These are phyloP conservation scores for Halictus quadricinctus DNA, from an alignment of 2,888 invertebrate genomes.

Conservation along the genomic window DNA sequence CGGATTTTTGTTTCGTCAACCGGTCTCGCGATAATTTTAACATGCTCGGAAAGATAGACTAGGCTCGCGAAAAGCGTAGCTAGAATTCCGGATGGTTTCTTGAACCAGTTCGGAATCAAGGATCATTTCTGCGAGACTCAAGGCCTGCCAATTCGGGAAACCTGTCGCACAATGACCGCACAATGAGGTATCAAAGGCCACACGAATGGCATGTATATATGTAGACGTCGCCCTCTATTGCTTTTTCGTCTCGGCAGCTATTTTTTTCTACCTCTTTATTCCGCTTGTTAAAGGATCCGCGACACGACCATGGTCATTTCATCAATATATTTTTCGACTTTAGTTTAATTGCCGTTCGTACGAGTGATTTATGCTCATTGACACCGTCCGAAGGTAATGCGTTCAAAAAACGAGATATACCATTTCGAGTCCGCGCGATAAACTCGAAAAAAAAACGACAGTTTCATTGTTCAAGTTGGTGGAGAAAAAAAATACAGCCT, in stretches of 20 bases:
- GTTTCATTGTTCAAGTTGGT: not conserved
- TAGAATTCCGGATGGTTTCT: not conserved
- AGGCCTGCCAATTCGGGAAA: constrained; percentile 35
- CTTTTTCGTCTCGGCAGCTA: not conserved
- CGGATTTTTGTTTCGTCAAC: not conserved
- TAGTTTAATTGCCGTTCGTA: not conserved
- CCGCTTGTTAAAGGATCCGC: not conserved
- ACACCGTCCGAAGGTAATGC: not conserved
- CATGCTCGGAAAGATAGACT: not conserved
- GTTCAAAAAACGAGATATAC: not conserved
- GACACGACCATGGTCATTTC: constrained; percentile 1
- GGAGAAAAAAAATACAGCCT: not conserved
- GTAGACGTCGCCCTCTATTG: not conserved
- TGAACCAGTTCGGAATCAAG: constrained; percentile 43
- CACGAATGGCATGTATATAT: not conserved
- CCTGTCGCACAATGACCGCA: not conserved
- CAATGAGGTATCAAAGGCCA: not conserved
- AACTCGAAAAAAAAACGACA: not conserved
- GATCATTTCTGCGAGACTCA: constrained; percentile 22
- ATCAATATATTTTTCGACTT: constrained; percentile 2
- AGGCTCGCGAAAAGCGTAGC: not conserved
- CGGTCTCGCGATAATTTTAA: not conserved
- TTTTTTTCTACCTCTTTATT: not conserved
- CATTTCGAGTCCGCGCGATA: not conserved
- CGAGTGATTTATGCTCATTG: not conserved